A percentile compares a stretch with the other conserved stretches of the same genome.
phyloP scores from a whole-genome alignment of 2,797 vertebrate genomes.

The Halcyon badia region DNA sequence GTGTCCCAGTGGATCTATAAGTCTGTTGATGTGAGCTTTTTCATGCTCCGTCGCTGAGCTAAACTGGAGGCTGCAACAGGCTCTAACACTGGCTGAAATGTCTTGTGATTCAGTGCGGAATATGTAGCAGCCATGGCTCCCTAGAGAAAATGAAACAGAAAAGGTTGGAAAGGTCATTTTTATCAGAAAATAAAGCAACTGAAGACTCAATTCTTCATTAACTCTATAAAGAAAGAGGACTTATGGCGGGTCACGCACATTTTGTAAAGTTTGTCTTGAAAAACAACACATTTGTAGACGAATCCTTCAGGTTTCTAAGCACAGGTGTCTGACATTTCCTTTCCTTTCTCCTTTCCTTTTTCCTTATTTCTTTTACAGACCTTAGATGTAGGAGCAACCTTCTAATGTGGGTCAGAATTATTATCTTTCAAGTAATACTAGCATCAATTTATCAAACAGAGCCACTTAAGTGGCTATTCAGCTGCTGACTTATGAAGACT shows the following conservation, averaged over 20 bases:
- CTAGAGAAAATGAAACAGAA: constrained; percentile 75
- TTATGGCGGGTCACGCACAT: neutral
- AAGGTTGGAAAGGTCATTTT: neutral
- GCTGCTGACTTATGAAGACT: neutral
- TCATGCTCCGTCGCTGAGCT: constrained; percentile 97
- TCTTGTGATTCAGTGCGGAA: constrained; percentile 94
- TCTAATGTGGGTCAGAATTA: neutral
- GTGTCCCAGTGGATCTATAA: constrained; percentile 85
- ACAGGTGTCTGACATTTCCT: neutral
- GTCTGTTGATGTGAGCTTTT: constrained; percentile 96
- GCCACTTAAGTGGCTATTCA: neutral
- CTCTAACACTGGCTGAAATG: constrained; percentile 94
- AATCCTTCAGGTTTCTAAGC: neutral
- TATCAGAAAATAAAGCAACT: neutral
- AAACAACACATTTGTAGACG: neutral
- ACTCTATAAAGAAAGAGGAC: neutral
- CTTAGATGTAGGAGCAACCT: neutral
- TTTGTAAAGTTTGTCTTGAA: neutral
- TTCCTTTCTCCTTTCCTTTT: neutral
- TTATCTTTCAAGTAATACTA: neutral
- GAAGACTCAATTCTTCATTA: neutral
- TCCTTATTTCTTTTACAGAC: neutral
- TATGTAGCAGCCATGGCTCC: constrained; percentile 95
- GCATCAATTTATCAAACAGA: neutral
- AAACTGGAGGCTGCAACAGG: constrained; percentile 96